A percentile compares a stretch with the other conserved stretches of the same genome.
These are phyloP conservation scores for Eledone cirrhosa DNA, from an alignment of 2,888 invertebrate genomes.

Conservation along the genomic window DNA sequence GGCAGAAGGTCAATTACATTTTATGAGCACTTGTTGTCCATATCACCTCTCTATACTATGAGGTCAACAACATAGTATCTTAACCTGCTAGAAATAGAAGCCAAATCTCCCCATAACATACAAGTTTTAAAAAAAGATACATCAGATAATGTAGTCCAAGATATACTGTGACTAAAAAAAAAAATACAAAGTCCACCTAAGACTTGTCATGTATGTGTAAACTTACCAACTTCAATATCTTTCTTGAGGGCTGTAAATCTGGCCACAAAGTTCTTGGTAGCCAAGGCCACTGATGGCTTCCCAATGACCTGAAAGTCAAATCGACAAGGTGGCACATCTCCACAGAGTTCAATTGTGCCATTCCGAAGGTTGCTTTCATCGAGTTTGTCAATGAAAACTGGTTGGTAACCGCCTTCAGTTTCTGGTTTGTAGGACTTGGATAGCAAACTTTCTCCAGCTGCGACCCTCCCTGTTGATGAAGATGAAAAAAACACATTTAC, in stretches of 20 bases:
- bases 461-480: slow-evolving; percentile 7
- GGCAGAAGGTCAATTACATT: too few relatives aligned
- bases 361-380: slow-evolving; percentile 35
- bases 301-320: slow-evolving; percentile 53
- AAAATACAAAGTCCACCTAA: too few relatives aligned
- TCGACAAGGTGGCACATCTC: slow-evolving; percentile 40
- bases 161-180: too few relatives aligned
- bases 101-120: too few relatives aligned
- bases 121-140: too few relatives aligned
- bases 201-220: too few relatives aligned
- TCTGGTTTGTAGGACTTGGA: not conserved
- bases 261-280: slow-evolving; percentile 47
- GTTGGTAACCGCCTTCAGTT: slow-evolving; percentile 35
- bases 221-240: slow-evolving; percentile 45
- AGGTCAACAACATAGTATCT: too few relatives aligned
- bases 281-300: slow-evolving; percentile 45
- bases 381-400: slow-evolving; percentile 42
- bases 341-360: slow-evolving; percentile 34
- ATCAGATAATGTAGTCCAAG: too few relatives aligned
- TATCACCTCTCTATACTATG: too few relatives aligned
- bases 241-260: slow-evolving; percentile 46
- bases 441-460: not conserved
- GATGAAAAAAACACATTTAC: slow-evolving; percentile 5
- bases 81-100: too few relatives aligned
- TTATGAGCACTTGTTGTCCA: too few relatives aligned